phyloP scores from a whole-genome alignment of 2,888 invertebrate genomes.

The Mamestra brassicae region DNA sequence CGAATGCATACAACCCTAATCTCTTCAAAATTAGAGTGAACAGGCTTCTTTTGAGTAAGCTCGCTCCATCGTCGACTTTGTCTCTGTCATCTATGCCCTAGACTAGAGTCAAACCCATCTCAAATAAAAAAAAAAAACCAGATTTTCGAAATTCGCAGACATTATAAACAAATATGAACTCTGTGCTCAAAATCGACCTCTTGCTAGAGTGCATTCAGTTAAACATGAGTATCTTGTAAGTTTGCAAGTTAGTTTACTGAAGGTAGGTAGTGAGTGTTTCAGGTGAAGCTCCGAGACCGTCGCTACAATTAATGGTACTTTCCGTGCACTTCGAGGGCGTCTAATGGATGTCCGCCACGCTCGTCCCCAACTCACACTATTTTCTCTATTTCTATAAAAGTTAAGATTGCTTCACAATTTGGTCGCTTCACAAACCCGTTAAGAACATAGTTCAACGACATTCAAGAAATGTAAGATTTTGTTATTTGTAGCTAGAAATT shows the following conservation, averaged over 20 bases:
- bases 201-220: conserved; percentile 29
- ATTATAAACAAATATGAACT: neutral
- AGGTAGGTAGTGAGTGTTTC: conserved; percentile 55
- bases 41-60: too few species aligned
- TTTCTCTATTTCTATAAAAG: conserved; percentile 58
- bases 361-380: conserved; percentile 56
- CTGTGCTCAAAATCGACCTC: conserved; percentile 9
- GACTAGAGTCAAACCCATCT: too few species aligned
- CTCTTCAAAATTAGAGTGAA: too few species aligned
- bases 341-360: conserved; percentile 73
- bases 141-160: neutral
- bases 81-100: too few species aligned
- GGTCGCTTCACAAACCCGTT: conserved; percentile 33
- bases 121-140: neutral
- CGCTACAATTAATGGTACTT: conserved; percentile 73
- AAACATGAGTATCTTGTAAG: conserved; percentile 47
- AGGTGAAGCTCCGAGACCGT: conserved; percentile 66
- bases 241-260: conserved; percentile 61
- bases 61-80: too few species aligned
- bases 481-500: conserved; percentile 34
- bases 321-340: conserved; percentile 69
- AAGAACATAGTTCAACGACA: conserved; percentile 31
- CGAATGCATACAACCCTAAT: too few species aligned
- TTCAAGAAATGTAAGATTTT: conserved; percentile 31
- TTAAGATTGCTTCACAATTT: conserved; percentile 52